Conservation (phyloP, 2,888 invertebrate species). For the Dryococelus australis region DNA sequence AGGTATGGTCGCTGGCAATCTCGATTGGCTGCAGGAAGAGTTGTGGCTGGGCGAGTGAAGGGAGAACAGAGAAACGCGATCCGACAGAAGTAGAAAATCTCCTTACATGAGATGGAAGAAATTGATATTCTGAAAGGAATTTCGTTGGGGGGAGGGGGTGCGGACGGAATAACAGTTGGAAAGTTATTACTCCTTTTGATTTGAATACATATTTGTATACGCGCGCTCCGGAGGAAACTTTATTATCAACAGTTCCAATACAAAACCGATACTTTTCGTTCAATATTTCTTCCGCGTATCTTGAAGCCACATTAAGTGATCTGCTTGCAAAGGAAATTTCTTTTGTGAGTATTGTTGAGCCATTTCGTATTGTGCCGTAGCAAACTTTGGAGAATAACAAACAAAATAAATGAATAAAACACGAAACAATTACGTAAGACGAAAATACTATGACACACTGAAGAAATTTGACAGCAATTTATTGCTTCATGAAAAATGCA, state of each 20-base stretch:
- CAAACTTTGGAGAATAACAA: not conserved
- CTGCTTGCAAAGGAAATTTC: constrained; percentile 6
- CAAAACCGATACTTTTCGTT: constrained; percentile 6
- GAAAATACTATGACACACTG: no score
- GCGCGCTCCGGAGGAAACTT: not conserved
- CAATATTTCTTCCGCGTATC: not conserved
- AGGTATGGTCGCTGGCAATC: constrained; percentile 16
- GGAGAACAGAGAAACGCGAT: constrained; percentile 20
- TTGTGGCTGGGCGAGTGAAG: constrained; percentile 23
- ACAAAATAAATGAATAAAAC: not conserved
- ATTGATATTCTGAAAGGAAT: constrained; percentile 16
- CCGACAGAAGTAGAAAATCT: constrained; percentile 20
- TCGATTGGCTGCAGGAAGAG: constrained; percentile 23
- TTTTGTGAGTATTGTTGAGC: not conserved
- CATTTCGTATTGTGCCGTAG: not conserved
- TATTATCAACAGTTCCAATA: constrained; percentile 1
- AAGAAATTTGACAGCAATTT: no score
- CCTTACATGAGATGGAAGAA: constrained; percentile 11
- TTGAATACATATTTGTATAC: constrained; percentile 16
- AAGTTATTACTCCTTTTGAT: constrained; percentile 16
- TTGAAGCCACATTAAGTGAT: not conserved
- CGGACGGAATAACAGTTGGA: constrained; percentile 9
- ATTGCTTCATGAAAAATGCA: no score
- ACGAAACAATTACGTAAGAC: not conserved
- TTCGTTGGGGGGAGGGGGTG: not conserved